Conservation (phyloP, 2,113 vertebrate species). For the Polypterus bichir region DNA sequence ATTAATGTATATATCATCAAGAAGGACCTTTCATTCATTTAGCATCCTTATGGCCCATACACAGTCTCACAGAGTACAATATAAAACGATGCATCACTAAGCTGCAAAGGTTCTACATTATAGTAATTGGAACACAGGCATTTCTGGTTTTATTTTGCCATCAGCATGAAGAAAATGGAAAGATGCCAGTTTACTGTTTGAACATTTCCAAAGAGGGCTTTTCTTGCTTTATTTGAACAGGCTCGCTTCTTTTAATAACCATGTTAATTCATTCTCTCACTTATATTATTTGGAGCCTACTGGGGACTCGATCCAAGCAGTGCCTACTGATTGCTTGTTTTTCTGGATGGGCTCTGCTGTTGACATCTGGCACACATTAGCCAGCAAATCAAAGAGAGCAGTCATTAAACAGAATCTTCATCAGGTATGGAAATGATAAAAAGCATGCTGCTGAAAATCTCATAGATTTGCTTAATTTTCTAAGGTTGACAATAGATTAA, state of each 20-base stretch:
- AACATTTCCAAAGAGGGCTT: not conserved
- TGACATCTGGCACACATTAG: conserved; percentile 34
- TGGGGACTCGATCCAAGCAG: conserved; percentile 1
- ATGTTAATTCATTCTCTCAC: not conserved
- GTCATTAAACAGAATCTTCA: conserved; percentile 39
- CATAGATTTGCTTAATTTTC: conserved; percentile 61
- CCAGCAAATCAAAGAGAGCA: conserved; percentile 21
- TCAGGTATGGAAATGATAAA: conserved; percentile 30
- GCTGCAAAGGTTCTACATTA: too few species aligned
- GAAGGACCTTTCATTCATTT: too few species aligned
- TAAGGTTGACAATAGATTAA: conserved; percentile 62
- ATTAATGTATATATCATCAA: too few species aligned
- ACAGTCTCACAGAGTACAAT: too few species aligned
- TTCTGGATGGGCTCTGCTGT: conserved; percentile 9
- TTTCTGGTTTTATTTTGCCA: too few species aligned
- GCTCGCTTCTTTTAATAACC: not conserved
- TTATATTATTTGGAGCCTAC: not conserved
- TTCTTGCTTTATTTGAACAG: not conserved
- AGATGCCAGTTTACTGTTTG: not conserved
- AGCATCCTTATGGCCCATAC: too few species aligned
- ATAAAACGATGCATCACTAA: too few species aligned
- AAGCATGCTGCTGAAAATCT: conserved; percentile 41
- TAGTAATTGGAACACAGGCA: too few species aligned
- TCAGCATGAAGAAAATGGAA: too few species aligned
- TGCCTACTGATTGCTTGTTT: not conserved